phyloP scores from a whole-genome alignment of 2,888 invertebrate species.

The Oxystoma pomonae region DNA sequence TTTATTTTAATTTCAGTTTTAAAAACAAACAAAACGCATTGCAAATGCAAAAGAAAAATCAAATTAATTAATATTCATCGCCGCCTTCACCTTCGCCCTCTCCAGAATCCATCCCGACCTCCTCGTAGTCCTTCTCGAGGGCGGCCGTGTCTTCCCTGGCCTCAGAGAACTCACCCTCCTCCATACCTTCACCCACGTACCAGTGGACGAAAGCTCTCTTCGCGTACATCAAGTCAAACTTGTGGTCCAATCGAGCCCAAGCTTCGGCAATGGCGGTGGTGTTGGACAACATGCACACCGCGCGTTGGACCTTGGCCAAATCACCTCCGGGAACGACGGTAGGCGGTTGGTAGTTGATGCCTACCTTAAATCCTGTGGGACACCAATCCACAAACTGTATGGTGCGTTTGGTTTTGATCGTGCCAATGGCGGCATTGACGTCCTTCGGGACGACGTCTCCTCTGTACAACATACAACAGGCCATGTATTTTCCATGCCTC shows the following conservation, averaged over 20 bases:
- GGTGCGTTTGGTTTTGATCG: slow-evolving; percentile 90
- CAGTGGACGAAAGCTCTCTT: slow-evolving; percentile 97
- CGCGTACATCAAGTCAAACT: slow-evolving; percentile 83
- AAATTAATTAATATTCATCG: slow-evolving; percentile 21
- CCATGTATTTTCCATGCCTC: slow-evolving; percentile 90
- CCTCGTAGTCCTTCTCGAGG: slow-evolving; percentile 65
- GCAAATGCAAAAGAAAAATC: background rate
- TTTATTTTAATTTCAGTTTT: too few relatives aligned
- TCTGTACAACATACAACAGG: slow-evolving; percentile 92
- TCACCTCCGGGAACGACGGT: slow-evolving; percentile 92
- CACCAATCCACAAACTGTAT: slow-evolving; percentile 93
- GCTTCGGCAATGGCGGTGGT: slow-evolving; percentile 94
- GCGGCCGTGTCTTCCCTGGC: slow-evolving; percentile 67
- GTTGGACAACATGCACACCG: slow-evolving; percentile 97
- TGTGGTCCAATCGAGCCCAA: slow-evolving; percentile 90
- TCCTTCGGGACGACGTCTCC: slow-evolving; percentile 85
- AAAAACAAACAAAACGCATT: background rate
- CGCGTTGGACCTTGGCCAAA: slow-evolving; percentile 89
- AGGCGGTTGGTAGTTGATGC: slow-evolving; percentile 90
- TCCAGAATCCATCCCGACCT: slow-evolving; percentile 61
- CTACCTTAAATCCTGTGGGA: slow-evolving; percentile 74
- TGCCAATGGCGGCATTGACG: slow-evolving; percentile 88
- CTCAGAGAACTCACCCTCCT: slow-evolving; percentile 84
- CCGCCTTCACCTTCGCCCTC: slow-evolving; percentile 45
- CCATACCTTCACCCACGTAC: slow-evolving; percentile 86